Evolutionary conservation across 2,797 vertebrate genomes (phyloP), one percentile per base, ranked within the genome.

Genomic region (Sciurus carolinensis): DNA sequence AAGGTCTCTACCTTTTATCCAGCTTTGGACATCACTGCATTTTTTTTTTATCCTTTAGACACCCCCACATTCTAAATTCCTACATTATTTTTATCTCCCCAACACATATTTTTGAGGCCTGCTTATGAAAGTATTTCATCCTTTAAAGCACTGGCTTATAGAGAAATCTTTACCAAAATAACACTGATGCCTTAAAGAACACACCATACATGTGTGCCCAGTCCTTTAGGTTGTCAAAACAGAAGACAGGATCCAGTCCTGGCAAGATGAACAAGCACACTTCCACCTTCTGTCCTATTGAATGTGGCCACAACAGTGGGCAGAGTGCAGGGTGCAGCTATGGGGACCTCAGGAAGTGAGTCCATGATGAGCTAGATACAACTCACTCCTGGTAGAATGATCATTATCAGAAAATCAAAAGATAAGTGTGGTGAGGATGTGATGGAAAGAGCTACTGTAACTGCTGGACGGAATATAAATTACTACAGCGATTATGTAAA

Each of bases 271-370:
- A 39, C 9, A 13, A 24, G 18, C 12, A 18, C 4, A 28, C 22
- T 1, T 1, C 1, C 18, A n/a, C 7, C 5, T 39, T 72, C 81
- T 76, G 22, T 52, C 54, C 54, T 39, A 30, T 18, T 28, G 9
- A 76, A 22, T 67, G 24, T 6, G 77, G 28, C 12, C 6, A 0
- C 33, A 62, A 54, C 7, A 30, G 15, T 18, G 67, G 22, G 22
- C 0, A 7, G 64, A 4, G 11, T 7, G 11, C 6, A 47, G 4
- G 14, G 2, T 5, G 5, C 33, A 33, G 66, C 5, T 1, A 8
- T 15, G 8, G 5, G 62, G 52, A 26, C 30, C 24, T 17, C 26
- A n/a, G 73, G 13, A 44, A 67, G 39, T 13, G 28, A 69, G 36
- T n/a, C 24, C 20, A 4, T 13, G n/a, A 64, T 22, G 39, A 12